Percentiles rank a stretch among this genome's conserved stretches.
Conservation (phyloP, 2,113 vertebrate genomes). For the Marmota flaviventris region DNA sequence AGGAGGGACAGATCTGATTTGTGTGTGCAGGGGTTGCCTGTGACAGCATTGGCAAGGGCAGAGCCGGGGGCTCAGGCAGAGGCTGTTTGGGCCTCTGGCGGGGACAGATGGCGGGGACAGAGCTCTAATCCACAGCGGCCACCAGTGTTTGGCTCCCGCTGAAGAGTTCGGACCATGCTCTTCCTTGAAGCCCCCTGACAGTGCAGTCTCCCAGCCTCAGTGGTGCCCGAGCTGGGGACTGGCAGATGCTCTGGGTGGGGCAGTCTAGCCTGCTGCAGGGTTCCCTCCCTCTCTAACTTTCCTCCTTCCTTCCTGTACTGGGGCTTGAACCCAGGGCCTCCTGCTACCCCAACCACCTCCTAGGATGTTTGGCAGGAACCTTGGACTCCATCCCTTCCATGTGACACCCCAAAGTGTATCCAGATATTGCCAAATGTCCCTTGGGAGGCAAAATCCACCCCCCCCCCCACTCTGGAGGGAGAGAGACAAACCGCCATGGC, state of each 20-base stretch:
- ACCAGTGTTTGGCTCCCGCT: not conserved
- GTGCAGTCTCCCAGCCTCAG: not conserved
- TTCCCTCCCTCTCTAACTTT: too few species aligned
- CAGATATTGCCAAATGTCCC: not conserved
- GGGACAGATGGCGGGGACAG: not conserved
- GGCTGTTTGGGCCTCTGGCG: not conserved
- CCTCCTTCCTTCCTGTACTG: not conserved
- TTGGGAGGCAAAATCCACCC: not conserved
- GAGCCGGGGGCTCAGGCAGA: not conserved
- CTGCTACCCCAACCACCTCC: not conserved
- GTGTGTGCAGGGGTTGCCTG: not conserved
- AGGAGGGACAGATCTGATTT: not conserved
- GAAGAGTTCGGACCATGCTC: not conserved
- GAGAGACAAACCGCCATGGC: not conserved
- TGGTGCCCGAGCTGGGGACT: not conserved
- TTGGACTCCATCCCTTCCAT: not conserved
- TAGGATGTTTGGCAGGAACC: not conserved
- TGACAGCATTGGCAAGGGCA: not conserved
- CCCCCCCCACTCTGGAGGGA: not conserved
- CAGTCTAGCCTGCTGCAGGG: not conserved
- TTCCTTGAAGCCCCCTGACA: too few species aligned
- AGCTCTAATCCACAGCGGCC: not conserved
- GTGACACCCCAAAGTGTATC: not conserved
- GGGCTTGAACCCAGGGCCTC: not conserved
- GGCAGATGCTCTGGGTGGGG: not conserved